Evolutionary conservation across 2,888 invertebrate species (phyloP), one percentile per base, ranked within the genome.

Genomic region (Rotaria macrura): DNA sequence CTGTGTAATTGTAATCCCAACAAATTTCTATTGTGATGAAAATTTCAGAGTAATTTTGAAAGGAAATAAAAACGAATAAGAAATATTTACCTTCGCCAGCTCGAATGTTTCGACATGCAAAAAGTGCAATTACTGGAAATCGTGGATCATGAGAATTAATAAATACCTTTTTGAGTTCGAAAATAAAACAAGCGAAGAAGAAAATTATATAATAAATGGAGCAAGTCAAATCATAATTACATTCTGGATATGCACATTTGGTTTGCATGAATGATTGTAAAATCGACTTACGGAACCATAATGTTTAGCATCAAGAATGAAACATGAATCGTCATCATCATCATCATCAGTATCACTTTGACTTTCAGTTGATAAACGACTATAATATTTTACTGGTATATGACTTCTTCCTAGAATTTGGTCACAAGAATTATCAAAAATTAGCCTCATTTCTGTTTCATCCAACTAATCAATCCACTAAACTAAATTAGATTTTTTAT

Each of bases 1-100:
- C 52, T 23, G n/a, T 38, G 52, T 84, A 84, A 84, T 84, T 84
- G 29, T 84, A 84, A 84, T 84, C 54, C 84, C 84, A 84, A 34
- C 84, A 84, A 38, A 84, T 47, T 54, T 84, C 84, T 79, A 79
- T 25, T 6, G 5, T 34, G 17, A 54, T 54, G 14, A n/a, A n/a
- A n/a, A n/a, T n/a, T n/a, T n/a, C n/a, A n/a, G n/a, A n/a, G n/a
- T n/a, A n/a, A n/a, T n/a, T n/a, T n/a, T n/a, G n/a, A n/a, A n/a
- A n/a, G n/a, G n/a, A n/a, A n/a, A n/a, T 54, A 34, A 34, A 25
- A 38, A 43, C 10, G 5, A 79, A 43, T 40, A 65, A 65, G 3
- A 29, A 29, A 65, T 3, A 34, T 17, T 43, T 43, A 79, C 79
- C 79, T 54, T 84, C 84, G 34, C 84, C 84, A 84, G 54, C 47